These are phyloP conservation scores for Muscina levida DNA, from an alignment of 2,888 invertebrate genomes.

Conservation along the genomic window DNA sequence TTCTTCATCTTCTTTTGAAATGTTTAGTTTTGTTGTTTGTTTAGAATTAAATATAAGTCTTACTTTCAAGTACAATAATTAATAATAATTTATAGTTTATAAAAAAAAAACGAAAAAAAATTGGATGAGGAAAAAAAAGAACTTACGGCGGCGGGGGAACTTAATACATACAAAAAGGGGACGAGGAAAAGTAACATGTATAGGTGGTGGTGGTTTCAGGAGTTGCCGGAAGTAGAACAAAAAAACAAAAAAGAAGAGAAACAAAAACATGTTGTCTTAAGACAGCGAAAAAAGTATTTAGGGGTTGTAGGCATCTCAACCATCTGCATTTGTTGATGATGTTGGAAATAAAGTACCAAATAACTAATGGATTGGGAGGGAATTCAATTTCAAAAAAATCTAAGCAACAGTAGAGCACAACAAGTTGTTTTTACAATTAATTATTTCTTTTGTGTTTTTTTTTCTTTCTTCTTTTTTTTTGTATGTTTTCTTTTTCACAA, in stretches of 20 bases:
- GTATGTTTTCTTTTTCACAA: conserved; percentile 27
- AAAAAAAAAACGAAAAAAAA: conserved; percentile 42
- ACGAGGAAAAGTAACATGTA: no score
- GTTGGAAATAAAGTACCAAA: not conserved
- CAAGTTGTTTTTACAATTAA: conserved; percentile 26
- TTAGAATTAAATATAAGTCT: conserved; percentile 77
- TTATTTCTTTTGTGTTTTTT: conserved; percentile 13
- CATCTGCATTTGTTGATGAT: no score
- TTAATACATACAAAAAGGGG: conserved; percentile 13
- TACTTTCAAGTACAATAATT: conserved; percentile 77
- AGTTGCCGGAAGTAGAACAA: no score
- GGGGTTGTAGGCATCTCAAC: not conserved
- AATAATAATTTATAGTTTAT: conserved; percentile 58
- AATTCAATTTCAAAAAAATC: not conserved
- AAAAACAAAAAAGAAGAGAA: conserved; percentile 36
- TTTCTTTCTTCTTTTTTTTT: conserved; percentile 21
- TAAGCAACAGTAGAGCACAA: conserved; percentile 61
- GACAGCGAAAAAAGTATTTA: not conserved
- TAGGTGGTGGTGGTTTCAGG: no score
- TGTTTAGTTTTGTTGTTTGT: conserved; percentile 53
- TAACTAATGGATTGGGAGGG: no score
- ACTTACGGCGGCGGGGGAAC: conserved; percentile 4
- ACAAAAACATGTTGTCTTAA: no score
- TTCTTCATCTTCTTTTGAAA: conserved; percentile 52
- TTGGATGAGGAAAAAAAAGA: conserved; percentile 28